Conservation (phyloP, 2,797 vertebrate genomes). For the Apogon hyalosoma region DNA sequence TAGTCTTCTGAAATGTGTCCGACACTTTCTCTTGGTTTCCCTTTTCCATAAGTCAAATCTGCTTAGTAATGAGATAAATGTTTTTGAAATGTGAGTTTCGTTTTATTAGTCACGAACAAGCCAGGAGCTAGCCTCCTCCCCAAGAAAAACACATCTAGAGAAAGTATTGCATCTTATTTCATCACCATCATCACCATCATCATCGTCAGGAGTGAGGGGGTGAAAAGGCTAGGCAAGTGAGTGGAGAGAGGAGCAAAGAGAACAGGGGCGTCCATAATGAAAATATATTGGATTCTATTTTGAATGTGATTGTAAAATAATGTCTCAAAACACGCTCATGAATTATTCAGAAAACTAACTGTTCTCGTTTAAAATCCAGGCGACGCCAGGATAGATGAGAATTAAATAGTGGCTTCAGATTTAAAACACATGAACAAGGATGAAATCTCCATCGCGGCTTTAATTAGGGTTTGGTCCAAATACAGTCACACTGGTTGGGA, state of each 20-base stretch:
- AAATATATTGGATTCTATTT: conserved; percentile 62
- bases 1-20: conserved; percentile 69
- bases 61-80: conserved; percentile 88
- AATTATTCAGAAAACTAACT: conserved; percentile 55
- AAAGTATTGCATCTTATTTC: conserved; percentile 84
- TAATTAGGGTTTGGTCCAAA: conserved; percentile 44
- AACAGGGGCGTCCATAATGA: conserved; percentile 62
- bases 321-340: conserved; percentile 42
- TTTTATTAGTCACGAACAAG: conserved; percentile 86
- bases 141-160: conserved; percentile 83
- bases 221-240: conserved; percentile 85
- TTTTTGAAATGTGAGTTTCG: conserved; percentile 85
- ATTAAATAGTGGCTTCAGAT: conserved; percentile 29
- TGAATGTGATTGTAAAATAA: conserved; percentile 63
- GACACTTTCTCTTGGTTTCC: conserved; percentile 59
- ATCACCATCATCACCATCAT: conserved; percentile 83
- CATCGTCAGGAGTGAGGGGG: conserved; percentile 85
- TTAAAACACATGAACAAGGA: conserved; percentile 20
- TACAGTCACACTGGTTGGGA: conserved; percentile 34
- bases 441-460: conserved; percentile 36
- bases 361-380: conserved; percentile 37
- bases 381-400: conserved; percentile 30
- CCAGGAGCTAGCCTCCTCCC: conserved; percentile 85
- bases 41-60: conserved; percentile 79
- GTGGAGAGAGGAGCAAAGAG: conserved; percentile 65